These are phyloP conservation scores for Chamaea fasciata DNA, from an alignment of 2,113 vertebrate species.

Conservation along the genomic window DNA sequence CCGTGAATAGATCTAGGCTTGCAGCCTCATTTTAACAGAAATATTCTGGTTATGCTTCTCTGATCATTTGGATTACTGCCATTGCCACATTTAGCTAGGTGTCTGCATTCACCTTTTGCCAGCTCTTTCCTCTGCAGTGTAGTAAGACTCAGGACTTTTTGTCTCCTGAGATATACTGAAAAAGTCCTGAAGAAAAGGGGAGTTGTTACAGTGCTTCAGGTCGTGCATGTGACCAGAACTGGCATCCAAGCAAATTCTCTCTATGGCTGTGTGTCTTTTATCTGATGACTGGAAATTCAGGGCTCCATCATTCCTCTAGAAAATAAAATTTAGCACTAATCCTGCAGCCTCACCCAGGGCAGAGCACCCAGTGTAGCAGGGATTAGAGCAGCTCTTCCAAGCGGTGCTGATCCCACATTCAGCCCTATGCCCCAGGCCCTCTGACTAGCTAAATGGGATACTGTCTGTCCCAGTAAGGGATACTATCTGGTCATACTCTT, in stretches of 20 bases:
- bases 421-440: neutral
- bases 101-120: neutral
- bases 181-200: neutral
- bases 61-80: neutral
- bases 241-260: neutral
- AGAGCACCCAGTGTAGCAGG: neutral
- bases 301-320: neutral
- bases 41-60: neutral
- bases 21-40: neutral
- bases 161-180: neutral
- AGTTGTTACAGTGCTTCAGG: neutral
- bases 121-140: neutral
- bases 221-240: fast-evolving
- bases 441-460: neutral
- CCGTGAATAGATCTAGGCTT: neutral
- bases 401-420: neutral
- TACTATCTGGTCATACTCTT: neutral
- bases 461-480: neutral
- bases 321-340: slow-evolving; percentile 8
- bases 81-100: neutral
- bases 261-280: neutral
- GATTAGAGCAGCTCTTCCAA: neutral
- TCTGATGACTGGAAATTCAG: neutral
- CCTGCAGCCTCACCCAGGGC: neutral
- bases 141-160: neutral